A percentile compares a stretch with the other conserved stretches of the same genome.
Conservation (phyloP, 2,888 invertebrate genomes). For the Eugnorisma glareosa region DNA sequence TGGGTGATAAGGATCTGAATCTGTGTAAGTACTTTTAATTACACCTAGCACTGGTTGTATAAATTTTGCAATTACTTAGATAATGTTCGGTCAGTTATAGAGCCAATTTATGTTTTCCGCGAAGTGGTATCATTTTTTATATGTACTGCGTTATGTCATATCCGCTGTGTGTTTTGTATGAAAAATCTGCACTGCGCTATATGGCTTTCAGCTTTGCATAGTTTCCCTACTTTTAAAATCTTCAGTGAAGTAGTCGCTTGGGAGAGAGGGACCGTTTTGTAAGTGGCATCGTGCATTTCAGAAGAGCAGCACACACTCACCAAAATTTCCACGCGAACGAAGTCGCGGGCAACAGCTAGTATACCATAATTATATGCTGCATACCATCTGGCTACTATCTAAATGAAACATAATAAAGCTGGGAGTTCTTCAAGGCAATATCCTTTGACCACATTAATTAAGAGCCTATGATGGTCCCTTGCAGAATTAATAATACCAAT, state of each 20-base stretch:
- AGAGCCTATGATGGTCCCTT: constrained; percentile 8
- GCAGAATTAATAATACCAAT: background rate
- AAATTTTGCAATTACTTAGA: constrained; percentile 28
- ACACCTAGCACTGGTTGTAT: constrained; percentile 4
- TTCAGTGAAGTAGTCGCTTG: constrained; percentile 18
- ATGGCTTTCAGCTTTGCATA: background rate
- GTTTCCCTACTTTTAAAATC: constrained; percentile 20
- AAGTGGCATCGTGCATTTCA: background rate
- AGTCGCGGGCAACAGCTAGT: background rate
- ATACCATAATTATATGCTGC: background rate
- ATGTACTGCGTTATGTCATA: constrained; percentile 1
- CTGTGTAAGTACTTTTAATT: constrained; percentile 20
- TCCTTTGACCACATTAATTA: background rate
- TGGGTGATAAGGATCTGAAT: constrained; percentile 42
- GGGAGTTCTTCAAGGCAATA: background rate
- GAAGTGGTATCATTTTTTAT: background rate
- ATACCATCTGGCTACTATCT: background rate
- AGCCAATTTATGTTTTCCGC: constrained; percentile 7
- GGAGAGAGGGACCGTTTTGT: constrained; percentile 11
- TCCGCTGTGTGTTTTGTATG: background rate
- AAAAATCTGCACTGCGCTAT: constrained; percentile 19
- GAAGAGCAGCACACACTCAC: background rate
- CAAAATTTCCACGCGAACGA: background rate
- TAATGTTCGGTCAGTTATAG: constrained; percentile 17
- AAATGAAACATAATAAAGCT: background rate